Evolutionary conservation across 2,888 invertebrate genomes (phyloP), one percentile per base, ranked within the genome.

Genomic region (Beris morrisii): DNA sequence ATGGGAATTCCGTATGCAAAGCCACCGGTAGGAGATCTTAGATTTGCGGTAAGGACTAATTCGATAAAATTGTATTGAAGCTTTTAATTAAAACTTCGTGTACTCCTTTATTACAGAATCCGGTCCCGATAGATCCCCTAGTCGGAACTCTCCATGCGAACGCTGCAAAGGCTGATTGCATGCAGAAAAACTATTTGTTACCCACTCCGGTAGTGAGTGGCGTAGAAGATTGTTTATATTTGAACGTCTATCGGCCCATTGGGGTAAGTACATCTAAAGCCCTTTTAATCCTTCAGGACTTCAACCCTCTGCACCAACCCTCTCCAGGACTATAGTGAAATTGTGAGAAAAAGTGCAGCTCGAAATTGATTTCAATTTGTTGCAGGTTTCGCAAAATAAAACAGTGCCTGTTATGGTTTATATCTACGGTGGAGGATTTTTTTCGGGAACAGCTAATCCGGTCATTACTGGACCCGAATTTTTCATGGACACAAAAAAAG

Each of bases 361-460:
- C 22, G 38, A 38, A 48, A 6, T 48, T 48, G 15, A 48, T 11
- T 6, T 11, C 48, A 6, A 9, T 63, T 63, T 31, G 4, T 30
- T 54, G 4, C 45, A 65, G 64, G 32, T 45, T 12, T 15, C 48
- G 2, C 13, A 45, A 11, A 68, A 48, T 65, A 71, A 66, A 22
- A 5, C 13, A 0, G 63, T 79, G 4, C 82, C 83, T 0, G 84
- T 84, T 0, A 82, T 85, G 81, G 81, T 84, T 1, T 83, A 82
- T 65, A 82, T 84, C 66, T 82, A 83, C 72, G 84, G 83, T 48
- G 84, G 84, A 0, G 84, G 81, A 11, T 84, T 82, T 73, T 82
- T 84, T 69, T 77, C 82, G 5, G 84, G 84, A 6, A 74, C 78
- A 1, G 79, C 81, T 0, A 76, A 75, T 38, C 82, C 82, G 13